A percentile compares a stretch with the other conserved stretches of the same genome.
phyloP scores from a whole-genome alignment of 2,888 invertebrate genomes.

The Matsumyia berberina region DNA sequence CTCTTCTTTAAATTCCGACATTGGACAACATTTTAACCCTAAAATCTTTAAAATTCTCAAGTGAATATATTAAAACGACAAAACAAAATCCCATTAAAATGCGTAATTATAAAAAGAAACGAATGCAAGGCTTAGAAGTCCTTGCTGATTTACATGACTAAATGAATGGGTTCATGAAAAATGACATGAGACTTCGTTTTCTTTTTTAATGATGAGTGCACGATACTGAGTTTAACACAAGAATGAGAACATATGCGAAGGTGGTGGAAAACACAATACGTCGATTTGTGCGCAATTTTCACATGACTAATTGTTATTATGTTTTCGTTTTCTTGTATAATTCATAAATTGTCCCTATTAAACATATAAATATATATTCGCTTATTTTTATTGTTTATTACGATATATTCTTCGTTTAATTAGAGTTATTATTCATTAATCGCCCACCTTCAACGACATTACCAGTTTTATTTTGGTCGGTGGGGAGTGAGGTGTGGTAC shows the following conservation, averaged over 20 bases:
- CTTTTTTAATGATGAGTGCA: conserved; percentile 9
- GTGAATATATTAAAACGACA: neutral
- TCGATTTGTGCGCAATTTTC: conserved; percentile 71
- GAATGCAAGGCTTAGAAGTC: neutral
- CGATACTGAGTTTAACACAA: conserved; percentile 20
- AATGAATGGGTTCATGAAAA: conserved; percentile 1
- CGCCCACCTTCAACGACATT: conserved; percentile 57
- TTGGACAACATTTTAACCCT: too few species aligned
- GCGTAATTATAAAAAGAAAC: conserved; percentile 19
- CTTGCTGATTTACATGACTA: neutral
- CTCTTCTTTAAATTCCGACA: too few species aligned
- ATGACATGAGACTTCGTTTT: neutral
- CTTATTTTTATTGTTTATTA: conserved; percentile 48
- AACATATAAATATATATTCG: conserved; percentile 46
- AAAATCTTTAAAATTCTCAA: conserved; percentile 4
- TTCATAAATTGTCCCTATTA: conserved; percentile 58
- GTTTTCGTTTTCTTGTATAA: conserved; percentile 48
- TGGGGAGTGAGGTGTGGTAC: conserved; percentile 63
- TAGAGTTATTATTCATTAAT: conserved; percentile 25
- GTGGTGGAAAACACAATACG: conserved; percentile 59
- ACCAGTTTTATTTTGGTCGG: conserved; percentile 54
- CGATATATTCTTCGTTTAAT: conserved; percentile 41
- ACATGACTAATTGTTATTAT: conserved; percentile 47
- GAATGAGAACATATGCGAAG: conserved; percentile 15
- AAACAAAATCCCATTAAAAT: neutral